Base-by-base conservation (phyloP, 2,888 invertebrate species). In the Philonicus albiceps region DNA sequence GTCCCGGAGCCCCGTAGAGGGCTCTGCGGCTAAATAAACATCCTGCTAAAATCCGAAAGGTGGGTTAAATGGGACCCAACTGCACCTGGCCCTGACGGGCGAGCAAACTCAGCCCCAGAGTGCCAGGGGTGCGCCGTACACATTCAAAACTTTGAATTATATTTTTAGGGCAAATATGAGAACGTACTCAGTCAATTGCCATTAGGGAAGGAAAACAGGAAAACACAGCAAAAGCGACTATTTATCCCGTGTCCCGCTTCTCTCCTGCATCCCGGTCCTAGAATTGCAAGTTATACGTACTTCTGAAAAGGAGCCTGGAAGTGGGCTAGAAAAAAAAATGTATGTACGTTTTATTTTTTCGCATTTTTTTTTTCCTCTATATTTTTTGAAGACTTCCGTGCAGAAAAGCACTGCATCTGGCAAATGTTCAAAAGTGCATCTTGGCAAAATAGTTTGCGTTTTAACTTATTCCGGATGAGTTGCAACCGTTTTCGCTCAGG, bases 381-480 rank as follows among this genome's bases (percentile, higher is more conserved):
- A 5, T 53, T 11, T 53, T 81, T 64, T 55, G 16, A 19, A 22
- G 55, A 81, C 64, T 81, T 81, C 64, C 81, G 81, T 37, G 19
- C 55, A 64, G 34, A 64, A 81, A 64, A 81, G 34, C 55, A 81
- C 64, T 34, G 30, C 31, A 27, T 64, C 34, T 81, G 81, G 81
- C 81, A 81, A 81, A 64, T 55, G 64, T 81, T 81, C 81, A 81
- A 81, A 81, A 81, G 55, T 81, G 37, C 81, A 81, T 81, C 81
- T 81, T 81, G 81, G 81, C 81, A 81, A 81, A 81, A 78, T 81
- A 81, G 81, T 81, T 55, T 81, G 64, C 81, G 37, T 81, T 81
- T 34, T 55, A 81, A 81, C 81, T 81, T 81, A 81, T 81, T 81
- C 81, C 37, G 43, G 81, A 81, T 81, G 81, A 64, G 55, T 64